These are phyloP conservation scores for Bubo bubo DNA, from an alignment of 2,113 vertebrate species.

Conservation along the genomic window DNA sequence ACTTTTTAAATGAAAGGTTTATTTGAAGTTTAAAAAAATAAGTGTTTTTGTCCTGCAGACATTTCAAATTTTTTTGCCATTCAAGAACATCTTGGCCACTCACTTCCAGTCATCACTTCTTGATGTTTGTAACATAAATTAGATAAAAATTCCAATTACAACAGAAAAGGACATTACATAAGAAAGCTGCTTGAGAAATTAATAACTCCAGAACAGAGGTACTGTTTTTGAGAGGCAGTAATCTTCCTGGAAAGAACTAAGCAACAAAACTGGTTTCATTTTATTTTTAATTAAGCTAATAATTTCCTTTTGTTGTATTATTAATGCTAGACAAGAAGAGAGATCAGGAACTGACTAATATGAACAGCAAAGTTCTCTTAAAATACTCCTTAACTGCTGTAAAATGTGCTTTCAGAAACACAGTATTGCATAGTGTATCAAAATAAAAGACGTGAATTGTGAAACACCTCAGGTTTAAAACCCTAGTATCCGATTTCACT, in stretches of 20 bases:
- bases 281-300: background rate
- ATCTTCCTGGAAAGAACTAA: background rate
- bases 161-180: background rate
- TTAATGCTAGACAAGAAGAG: background rate
- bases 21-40: background rate
- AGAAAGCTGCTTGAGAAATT: background rate
- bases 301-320: background rate
- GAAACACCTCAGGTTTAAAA: background rate
- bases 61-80: background rate
- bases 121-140: background rate
- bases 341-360: background rate
- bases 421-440: background rate
- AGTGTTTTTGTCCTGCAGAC: background rate
- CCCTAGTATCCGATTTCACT: background rate
- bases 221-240: background rate
- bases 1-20: background rate
- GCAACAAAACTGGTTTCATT: background rate
- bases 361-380: background rate
- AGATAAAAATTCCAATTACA: background rate
- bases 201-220: background rate
- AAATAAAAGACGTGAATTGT: background rate
- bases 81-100: background rate
- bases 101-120: background rate
- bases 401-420: background rate
- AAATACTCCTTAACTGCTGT: background rate